Evolutionary conservation across 2,888 invertebrate species (phyloP).

Genomic region (Horisme vitalbata): DNA sequence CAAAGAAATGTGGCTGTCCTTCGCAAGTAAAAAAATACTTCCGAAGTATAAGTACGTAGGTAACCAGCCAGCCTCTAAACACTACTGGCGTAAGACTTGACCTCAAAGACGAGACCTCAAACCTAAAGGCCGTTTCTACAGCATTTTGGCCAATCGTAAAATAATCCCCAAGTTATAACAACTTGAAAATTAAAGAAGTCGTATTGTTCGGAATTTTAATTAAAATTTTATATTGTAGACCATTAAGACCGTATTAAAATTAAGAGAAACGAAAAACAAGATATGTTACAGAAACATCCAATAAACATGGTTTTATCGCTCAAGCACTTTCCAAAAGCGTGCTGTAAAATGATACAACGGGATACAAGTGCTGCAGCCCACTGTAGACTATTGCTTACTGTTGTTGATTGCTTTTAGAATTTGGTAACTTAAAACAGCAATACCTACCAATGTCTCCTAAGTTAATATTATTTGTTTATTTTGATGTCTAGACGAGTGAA

Average conservation of each 20-base stretch:
- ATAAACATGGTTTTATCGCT: constrained; percentile 59
- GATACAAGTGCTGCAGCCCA: constrained; percentile 40
- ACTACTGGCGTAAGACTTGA: constrained; percentile 21
- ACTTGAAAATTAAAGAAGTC: constrained; percentile 27
- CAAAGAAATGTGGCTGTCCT: constrained; percentile 20
- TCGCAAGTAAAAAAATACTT: constrained; percentile 22
- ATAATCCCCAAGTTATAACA: constrained; percentile 10
- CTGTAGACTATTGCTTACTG: background rate
- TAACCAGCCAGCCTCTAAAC: constrained; percentile 21
- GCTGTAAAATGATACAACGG: constrained; percentile 79
- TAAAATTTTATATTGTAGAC: constrained; percentile 37
- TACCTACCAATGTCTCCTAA: constrained; percentile 26
- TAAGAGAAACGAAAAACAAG: constrained; percentile 51
- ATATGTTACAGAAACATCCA: constrained; percentile 53
- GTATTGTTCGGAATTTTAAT: constrained; percentile 36
- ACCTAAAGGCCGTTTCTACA: constrained; percentile 25
- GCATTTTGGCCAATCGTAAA: constrained; percentile 25
- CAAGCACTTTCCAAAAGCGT: constrained; percentile 71
- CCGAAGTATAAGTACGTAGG: constrained; percentile 10
- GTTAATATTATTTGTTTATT: constrained; percentile 28
- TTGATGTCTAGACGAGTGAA: constrained; percentile 18
- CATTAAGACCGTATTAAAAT: constrained; percentile 50
- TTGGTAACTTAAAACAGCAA: constrained; percentile 3
- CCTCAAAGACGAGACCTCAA: constrained; percentile 27
- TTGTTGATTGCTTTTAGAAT: background rate